Evolutionary conservation across 2,797 vertebrate genomes (phyloP).

Genomic region (Peromyscus attwateri): DNA sequence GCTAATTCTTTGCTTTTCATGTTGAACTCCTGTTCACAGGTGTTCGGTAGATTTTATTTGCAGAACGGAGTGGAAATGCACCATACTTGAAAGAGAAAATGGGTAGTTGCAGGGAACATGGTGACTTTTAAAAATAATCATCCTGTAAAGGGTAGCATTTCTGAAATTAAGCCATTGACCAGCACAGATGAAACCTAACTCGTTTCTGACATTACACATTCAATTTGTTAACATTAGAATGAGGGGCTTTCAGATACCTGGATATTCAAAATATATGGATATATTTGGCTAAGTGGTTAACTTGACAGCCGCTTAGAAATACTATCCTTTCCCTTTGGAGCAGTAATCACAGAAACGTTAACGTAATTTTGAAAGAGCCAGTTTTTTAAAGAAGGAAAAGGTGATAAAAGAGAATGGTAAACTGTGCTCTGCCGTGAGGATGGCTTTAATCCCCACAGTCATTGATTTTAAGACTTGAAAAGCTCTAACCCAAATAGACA

Average conservation of each 20-base stretch:
- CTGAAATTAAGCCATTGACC: conserved; percentile 60
- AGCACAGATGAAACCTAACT: conserved; percentile 12
- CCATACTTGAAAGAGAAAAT: conserved; percentile 43
- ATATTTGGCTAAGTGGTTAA: conserved; percentile 24
- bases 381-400: not conserved
- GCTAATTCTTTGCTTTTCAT: conserved; percentile 17
- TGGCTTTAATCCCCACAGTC: not conserved
- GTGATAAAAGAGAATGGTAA: not conserved
- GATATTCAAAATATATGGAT: conserved; percentile 19
- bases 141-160: not conserved
- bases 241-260: not conserved
- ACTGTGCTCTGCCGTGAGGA: not conserved
- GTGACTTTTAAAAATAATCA: conserved; percentile 50
- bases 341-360: not conserved
- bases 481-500: not conserved
- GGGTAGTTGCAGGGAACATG: not conserved
- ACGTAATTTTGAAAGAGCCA: not conserved
- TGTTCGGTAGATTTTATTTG: not conserved
- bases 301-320: conserved; percentile 37
- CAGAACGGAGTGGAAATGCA: conserved; percentile 30
- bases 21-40: not conserved
- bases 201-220: conserved; percentile 39
- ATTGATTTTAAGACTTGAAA: not conserved
- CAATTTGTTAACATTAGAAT: conserved; percentile 51
- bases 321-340: conserved; percentile 17